Evolutionary conservation across 2,888 invertebrate species (phyloP), one percentile per base, ranked within the genome.

Genomic region (Acleris literana): DNA sequence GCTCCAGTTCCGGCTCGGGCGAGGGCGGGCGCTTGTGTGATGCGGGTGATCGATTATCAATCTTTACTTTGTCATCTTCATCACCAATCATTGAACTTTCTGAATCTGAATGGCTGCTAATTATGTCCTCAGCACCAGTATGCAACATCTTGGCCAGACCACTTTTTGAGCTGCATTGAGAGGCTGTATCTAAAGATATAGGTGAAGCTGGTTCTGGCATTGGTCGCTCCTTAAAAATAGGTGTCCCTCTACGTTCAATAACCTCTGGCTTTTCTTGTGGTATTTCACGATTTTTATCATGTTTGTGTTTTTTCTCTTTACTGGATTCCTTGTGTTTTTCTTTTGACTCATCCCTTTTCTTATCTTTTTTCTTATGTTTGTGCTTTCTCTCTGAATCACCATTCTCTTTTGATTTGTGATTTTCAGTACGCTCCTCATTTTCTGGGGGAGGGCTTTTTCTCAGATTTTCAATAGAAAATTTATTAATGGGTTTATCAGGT

Each of bases 331-430:
- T 93, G 55, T 95, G 94, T 75, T 94, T 94, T 55, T 95, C 94
- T 74, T 94, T 94, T 18, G 90, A 90, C 72, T 95, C 95, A 77
- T 94, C 93, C 63, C 93, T 93, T 77, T 94, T 95, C 76, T 95
- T 95, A 71, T 94, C 94, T 80, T 94, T 94, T 80, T 94, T 94
- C 85, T 94, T 94, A 72, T 94, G 94, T 78, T 94, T 94, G 71
- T 94, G 94, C 74, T 93, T 93, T 70, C 92, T 90, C 76, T 93
- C 93, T 55, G 86, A 82, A 65, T 93, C 90, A 63, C 90, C 87
- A 75, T 93, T 94, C 20, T 93, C 94, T 80, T 90, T 93, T 62
- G 87, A 78, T 76, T 92, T 93, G 53, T 86, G 86, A 71, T 73
- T 83, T 70, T 88, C 88, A 63, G 77, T 68, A 46, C 84, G 80